Conservation (phyloP, 2,797 vertebrate genomes). For the Okamejei kenojei region DNA sequence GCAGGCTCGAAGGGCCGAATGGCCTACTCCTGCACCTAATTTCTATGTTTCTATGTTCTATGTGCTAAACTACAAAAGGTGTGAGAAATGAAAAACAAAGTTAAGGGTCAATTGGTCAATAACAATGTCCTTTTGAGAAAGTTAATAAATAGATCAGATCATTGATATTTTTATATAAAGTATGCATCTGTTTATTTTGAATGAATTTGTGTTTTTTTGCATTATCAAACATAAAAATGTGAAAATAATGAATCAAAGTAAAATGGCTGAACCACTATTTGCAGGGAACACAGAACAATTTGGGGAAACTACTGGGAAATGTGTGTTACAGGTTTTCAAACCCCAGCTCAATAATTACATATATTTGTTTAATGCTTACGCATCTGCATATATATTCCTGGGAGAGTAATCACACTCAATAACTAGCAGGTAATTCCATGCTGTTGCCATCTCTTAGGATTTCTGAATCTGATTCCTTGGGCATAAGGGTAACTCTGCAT, state of each 20-base stretch:
- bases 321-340: constrained; percentile 9
- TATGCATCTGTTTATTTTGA: background rate
- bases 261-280: background rate
- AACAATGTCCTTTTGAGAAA: background rate
- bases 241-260: background rate
- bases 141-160: background rate
- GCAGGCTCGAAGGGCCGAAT: too few species aligned
- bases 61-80: background rate
- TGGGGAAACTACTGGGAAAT: background rate
- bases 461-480: background rate
- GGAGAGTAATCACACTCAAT: background rate
- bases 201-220: background rate
- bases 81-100: background rate
- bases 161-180: background rate
- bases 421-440: background rate
- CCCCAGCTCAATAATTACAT: background rate
- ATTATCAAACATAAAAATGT: background rate
- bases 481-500: background rate
- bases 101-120: background rate
- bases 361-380: background rate
- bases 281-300: background rate
- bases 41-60: too few species aligned
- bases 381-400: background rate
- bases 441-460: background rate
- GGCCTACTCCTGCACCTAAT: too few species aligned